Conservation (phyloP, 2,113 vertebrate species). For the Rhinogobius similis region DNA sequence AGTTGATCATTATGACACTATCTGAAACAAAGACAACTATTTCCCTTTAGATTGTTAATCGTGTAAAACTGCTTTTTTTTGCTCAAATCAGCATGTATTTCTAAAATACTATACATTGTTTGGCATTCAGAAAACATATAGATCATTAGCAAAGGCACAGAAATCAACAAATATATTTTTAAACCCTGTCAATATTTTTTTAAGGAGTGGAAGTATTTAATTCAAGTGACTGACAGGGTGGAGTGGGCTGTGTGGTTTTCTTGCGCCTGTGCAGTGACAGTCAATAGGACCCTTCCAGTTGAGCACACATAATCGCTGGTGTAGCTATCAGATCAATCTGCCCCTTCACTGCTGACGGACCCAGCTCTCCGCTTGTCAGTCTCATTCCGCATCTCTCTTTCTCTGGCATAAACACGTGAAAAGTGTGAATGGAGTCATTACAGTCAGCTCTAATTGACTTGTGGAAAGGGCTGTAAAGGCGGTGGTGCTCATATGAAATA, state of each 20-base stretch:
- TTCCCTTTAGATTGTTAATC: too few relatives aligned
- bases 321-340: conserved; percentile 37
- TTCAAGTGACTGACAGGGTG: background rate
- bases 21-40: background rate
- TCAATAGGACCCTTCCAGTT: conserved; percentile 30
- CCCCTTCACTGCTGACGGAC: background rate
- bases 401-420: conserved; percentile 27
- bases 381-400: conserved; percentile 17
- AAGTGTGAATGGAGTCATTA: conserved; percentile 41
- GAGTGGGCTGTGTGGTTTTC: background rate
- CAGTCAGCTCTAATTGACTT: conserved; percentile 29
- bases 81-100: background rate
- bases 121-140: background rate
- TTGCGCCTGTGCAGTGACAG: conserved; percentile 7
- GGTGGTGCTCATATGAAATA: conserved; percentile 37
- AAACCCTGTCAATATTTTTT: too few relatives aligned
- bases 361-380: background rate
- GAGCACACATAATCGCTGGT: conserved; percentile 29
- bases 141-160: background rate
- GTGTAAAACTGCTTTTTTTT: too few relatives aligned
- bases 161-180: too few relatives aligned
- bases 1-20: background rate
- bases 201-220: background rate
- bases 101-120: background rate
- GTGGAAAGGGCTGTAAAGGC: conserved; percentile 36